phyloP scores from a whole-genome alignment of 2,797 vertebrate species.

The Botia almorhae region DNA sequence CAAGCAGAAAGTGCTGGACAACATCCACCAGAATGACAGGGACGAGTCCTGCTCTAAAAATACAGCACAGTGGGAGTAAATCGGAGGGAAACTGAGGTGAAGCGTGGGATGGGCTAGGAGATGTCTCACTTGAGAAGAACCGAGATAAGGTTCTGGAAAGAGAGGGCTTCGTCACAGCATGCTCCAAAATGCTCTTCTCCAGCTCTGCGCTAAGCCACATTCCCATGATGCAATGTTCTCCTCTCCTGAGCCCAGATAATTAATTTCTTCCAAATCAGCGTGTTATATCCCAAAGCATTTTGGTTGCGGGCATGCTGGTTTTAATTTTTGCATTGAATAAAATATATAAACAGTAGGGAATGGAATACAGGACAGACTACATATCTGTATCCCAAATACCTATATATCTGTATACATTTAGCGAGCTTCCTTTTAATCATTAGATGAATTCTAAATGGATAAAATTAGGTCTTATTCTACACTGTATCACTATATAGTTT shows the following conservation, averaged over 20 bases:
- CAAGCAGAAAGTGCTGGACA: constrained; percentile 72
- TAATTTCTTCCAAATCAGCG: neutral
- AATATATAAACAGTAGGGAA: no score
- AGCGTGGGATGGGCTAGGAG: neutral
- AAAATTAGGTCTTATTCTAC: no score
- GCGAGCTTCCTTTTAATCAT: no score
- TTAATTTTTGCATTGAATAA: neutral
- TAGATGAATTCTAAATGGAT: no score
- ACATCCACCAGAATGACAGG: constrained; percentile 68
- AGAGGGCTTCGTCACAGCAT: neutral
- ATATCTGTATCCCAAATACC: no score
- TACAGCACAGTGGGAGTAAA: constrained; percentile 55
- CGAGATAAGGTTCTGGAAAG: neutral
- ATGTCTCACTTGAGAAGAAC: neutral
- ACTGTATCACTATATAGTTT: neutral
- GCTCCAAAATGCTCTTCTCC: neutral
- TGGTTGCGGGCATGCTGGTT: neutral
- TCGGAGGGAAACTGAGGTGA: constrained; percentile 16
- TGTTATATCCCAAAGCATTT: neutral
- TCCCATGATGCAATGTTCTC: neutral
- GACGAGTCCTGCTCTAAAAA: constrained; percentile 68
- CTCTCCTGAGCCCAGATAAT: neutral
- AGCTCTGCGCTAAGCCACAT: neutral
- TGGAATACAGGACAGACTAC: no score
- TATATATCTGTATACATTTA: no score